These are phyloP conservation scores for Australoheros facetus DNA, from an alignment of 2,797 vertebrate species.

Conservation along the genomic window DNA sequence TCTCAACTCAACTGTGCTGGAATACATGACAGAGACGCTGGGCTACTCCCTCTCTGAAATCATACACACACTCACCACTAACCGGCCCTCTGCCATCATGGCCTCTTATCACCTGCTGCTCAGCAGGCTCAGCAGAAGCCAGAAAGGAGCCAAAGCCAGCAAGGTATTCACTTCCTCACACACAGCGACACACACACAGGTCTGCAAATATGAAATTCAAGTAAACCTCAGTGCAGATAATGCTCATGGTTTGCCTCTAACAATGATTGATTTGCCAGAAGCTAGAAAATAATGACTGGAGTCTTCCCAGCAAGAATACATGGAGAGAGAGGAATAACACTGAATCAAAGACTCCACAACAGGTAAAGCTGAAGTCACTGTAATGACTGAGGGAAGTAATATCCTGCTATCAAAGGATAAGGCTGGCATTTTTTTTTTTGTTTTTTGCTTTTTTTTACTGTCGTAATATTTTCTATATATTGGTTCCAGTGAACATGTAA, in stretches of 20 bases:
- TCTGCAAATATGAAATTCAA: accelerated
- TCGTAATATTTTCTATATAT: neutral
- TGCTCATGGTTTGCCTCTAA: neutral
- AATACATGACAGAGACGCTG: conserved; percentile 82
- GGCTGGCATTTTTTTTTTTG: neutral
- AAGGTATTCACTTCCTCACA: conserved; percentile 73
- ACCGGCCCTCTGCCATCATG: conserved; percentile 84
- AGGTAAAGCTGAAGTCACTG: conserved; percentile 74
- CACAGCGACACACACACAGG: neutral
- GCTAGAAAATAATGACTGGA: conserved; percentile 79
- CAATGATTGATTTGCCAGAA: conserved; percentile 63
- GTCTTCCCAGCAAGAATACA: conserved; percentile 83
- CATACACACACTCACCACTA: conserved; percentile 81
- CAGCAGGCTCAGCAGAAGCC: conserved; percentile 81
- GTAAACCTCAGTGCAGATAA: neutral
- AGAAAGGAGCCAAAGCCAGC: conserved; percentile 72
- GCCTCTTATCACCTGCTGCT: conserved; percentile 86
- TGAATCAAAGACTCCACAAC: conserved; percentile 83
- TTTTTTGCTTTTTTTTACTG: too few relatives aligned
- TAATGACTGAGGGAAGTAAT: neutral
- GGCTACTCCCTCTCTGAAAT: conserved; percentile 81
- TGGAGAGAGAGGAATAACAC: conserved; percentile 82
- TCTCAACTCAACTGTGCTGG: conserved; percentile 80
- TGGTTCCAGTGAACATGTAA: neutral
- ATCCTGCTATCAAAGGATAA: neutral